Evolutionary conservation across 53 echinoderm and acorn worm genomes (phyloP), one percentile per base, ranked within the genome.

Genomic region (Crossaster papposus): DNA sequence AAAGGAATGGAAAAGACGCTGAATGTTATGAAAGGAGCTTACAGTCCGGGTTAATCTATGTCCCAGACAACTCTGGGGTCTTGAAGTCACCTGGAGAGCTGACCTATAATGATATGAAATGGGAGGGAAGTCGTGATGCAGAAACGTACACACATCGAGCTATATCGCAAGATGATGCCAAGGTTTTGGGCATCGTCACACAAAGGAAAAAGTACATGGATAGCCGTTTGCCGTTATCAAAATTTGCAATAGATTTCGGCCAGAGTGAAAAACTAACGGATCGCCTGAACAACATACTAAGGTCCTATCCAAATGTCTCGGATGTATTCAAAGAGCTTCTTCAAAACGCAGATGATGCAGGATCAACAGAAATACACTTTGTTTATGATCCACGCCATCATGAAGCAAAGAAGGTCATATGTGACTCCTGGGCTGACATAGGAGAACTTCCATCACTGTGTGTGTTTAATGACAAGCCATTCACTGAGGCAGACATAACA

Each of bases 331-430:
- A 96, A 80, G 99, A 99, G 89, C 86, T 99, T 26, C 89, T 98
- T 13, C 98, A 98, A 90, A 98, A 99, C 90, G 95, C 99, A 8
- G 99, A 99, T 73, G 99, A 99, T 91, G 94, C 99, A 20, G 91
- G 94, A 50, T 92, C 96, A 26, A 89, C 94, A 22, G 89, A 94
- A 89, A 93, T 99, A 24, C 96, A 99, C 70, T 91, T 99, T 80
- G 91, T 99, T 23, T 95, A 95, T 50, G 97, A 97, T 70, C 80
- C 87, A 14, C 90, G 97, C 0, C 53, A 79, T 36, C 95, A 97
- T 65, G 15, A 92, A 13, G 24, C 84, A 28, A 36, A 90, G 24
- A 91, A 95, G 65, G 36, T 83, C 6, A 80, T 97, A 77, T 62
- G 65, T 54, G 29, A 70, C 11, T 37, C 85, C 11, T 95, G 95